phyloP scores from a whole-genome alignment of 1,140 invertebrate genomes.

The Phymorhynchus buccinoides region DNA sequence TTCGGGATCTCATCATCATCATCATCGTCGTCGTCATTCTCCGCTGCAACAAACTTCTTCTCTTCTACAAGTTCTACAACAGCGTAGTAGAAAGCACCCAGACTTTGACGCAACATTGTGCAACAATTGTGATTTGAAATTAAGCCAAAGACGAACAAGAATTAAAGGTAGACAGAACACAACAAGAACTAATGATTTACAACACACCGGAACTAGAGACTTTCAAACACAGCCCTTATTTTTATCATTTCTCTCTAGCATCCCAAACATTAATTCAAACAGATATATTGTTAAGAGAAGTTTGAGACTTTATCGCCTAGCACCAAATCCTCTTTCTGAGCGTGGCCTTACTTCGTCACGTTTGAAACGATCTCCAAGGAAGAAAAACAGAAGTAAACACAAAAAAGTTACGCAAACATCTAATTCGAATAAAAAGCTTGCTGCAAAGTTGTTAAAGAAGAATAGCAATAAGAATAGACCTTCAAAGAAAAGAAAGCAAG shows the following conservation, averaged over 20 bases:
- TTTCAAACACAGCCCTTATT: too few relatives aligned
- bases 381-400: neutral
- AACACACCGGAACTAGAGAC: too few relatives aligned
- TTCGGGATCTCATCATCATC: too few relatives aligned
- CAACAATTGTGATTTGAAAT: neutral
- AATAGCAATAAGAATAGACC: neutral
- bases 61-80: too few relatives aligned
- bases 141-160: neutral
- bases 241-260: too few relatives aligned
- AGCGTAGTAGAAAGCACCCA: neutral
- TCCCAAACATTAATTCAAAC: neutral
- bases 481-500: neutral
- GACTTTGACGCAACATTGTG: neutral
- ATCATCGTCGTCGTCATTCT: too few relatives aligned
- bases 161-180: neutral
- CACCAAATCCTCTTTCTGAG: neutral
- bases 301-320: neutral
- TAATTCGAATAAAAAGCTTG: neutral
- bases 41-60: too few relatives aligned
- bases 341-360: neutral
- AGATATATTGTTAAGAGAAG: slow-evolving; percentile 1
- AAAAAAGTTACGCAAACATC: neutral
- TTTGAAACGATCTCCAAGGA: neutral
- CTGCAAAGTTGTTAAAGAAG: neutral
- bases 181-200: neutral